Evolutionary conservation across 1,140 invertebrate genomes (phyloP), one percentile per base, ranked within the genome.

Genomic region (Aporrectodea caliginosa): DNA sequence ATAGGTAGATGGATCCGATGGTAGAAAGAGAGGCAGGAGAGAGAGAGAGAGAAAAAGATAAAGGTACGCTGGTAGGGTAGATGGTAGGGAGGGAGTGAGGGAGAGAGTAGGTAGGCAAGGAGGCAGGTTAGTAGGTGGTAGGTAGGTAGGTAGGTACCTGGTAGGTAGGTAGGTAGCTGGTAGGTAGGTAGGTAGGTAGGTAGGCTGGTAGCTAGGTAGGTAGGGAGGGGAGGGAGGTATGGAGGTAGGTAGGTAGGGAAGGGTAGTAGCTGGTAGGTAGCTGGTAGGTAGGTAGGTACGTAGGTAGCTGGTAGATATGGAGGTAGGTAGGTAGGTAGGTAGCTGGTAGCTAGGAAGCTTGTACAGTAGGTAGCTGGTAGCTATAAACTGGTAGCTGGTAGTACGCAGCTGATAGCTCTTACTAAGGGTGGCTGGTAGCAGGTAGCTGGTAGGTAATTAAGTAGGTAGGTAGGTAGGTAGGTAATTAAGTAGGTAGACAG

Each of bases 101-200:
- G 77, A 81, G 70, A 82, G 75, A 75, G 43, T 82, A 73, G 79
- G 73, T 69, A 70, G 77, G 70, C 76, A 33, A 79, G 78, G 73
- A 35, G 29, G 29, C 29, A 71, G 35, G 35, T 69, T 69, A 43
- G 69, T 78, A 71, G 33, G 78, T 27, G 1, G 32, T 34, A 31
- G 43, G 32, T 58, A 58, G 22, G 43, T 58, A 58, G 22, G 43
- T 58, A 58, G 22, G 43, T 58, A 58, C 6, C 6, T 58, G 22
- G 43, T 58, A 58, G 22, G 43, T 58, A 58, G 22, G 43, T 58
- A 58, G 22, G 43, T 58, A 58, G 22, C 6, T 58, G 22, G 43
- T 58, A 58, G 22, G 43, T 58, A 58, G 22, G 43, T 58, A 58
- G 22, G 43, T 58, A 58, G 22, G 43, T 58, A 58, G n/a, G n/a